These are phyloP conservation scores for Hypocryptadius cinnamomeus DNA, from an alignment of 2,113 vertebrate genomes.

Conservation along the genomic window DNA sequence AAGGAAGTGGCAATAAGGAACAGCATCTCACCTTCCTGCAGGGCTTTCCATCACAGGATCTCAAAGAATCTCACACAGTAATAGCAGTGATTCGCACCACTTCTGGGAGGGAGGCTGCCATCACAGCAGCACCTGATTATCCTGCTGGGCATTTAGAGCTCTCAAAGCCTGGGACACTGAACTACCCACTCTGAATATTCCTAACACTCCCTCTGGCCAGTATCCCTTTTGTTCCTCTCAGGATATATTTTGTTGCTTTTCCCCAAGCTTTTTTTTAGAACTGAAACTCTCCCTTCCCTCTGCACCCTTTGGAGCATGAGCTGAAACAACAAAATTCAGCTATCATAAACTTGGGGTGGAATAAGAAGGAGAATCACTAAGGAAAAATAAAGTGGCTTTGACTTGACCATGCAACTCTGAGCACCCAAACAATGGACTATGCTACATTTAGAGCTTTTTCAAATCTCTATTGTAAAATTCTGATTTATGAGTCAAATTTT, in stretches of 20 bases:
- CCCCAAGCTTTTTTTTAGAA: background rate
- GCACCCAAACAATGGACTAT: background rate
- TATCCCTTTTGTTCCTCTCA: background rate
- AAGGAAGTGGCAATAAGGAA: background rate
- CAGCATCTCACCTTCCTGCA: background rate
- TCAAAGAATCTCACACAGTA: background rate
- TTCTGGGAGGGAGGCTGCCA: background rate
- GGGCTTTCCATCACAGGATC: background rate
- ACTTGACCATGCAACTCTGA: background rate
- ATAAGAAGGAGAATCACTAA: background rate
- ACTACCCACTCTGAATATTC: background rate
- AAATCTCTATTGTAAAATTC: background rate
- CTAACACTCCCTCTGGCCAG: background rate
- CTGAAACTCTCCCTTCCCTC: background rate
- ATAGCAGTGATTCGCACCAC: background rate
- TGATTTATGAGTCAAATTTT: background rate
- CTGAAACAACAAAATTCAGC: background rate
- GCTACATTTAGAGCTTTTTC: background rate
- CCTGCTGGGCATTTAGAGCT: background rate
- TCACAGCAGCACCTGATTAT: background rate
- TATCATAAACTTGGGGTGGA: background rate
- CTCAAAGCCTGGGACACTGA: background rate
- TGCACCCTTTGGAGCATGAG: rapidly evolving
- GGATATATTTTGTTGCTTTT: too few species aligned
- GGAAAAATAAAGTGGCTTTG: background rate